Conservation (phyloP, 2,113 vertebrate species). For the Pomatorhinus ruficollis region DNA sequence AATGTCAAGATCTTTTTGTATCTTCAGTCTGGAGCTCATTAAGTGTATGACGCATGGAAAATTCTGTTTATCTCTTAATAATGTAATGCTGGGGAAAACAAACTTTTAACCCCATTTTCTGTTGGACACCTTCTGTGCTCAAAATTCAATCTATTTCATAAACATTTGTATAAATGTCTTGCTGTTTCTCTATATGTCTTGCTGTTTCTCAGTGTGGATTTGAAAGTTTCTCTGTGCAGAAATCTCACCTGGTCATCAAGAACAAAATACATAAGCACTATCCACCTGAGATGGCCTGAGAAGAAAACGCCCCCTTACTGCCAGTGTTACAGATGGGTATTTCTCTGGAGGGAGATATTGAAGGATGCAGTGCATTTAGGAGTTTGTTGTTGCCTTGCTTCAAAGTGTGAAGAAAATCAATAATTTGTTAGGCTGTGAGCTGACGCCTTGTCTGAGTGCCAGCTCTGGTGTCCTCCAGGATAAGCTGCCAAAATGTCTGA, state of each 20-base stretch:
- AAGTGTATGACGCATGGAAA: not conserved
- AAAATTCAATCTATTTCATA: not conserved
- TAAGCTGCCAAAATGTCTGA: conserved; percentile 54
- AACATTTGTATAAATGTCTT: accelerated
- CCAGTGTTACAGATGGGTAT: not conserved
- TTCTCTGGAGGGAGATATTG: conserved; percentile 22
- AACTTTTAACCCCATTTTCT: not conserved
- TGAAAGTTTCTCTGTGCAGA: not conserved
- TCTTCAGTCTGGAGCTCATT: conserved; percentile 4
- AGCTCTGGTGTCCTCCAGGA: conserved; percentile 32
- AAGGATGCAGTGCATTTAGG: conserved; percentile 36
- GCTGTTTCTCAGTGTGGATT: not conserved
- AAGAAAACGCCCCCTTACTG: not conserved
- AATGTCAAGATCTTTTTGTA: conserved; percentile 3
- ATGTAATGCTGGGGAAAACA: not conserved
- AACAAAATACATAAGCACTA: not conserved
- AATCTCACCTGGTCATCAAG: not conserved
- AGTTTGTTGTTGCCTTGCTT: conserved; percentile 35
- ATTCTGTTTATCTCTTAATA: not conserved
- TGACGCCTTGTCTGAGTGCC: conserved; percentile 23
- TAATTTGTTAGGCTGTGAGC: conserved; percentile 56
- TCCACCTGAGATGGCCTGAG: not conserved
- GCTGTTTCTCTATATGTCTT: accelerated
- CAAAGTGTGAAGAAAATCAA: conserved; percentile 45
- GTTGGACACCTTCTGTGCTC: not conserved